These are phyloP conservation scores for Geophilus truncorum DNA, from an alignment of 2,888 invertebrate genomes.

Conservation along the genomic window DNA sequence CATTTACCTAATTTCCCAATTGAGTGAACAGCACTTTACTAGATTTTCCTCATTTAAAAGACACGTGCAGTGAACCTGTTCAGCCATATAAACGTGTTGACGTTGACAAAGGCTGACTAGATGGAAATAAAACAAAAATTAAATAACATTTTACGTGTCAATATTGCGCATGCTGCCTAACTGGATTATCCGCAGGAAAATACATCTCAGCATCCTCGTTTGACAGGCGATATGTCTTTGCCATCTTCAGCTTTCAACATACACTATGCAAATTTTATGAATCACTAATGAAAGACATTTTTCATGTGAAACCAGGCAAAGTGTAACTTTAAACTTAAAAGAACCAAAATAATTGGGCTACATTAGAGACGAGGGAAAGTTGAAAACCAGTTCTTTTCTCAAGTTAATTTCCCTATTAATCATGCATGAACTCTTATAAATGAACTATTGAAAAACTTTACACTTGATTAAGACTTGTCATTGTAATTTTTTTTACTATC, in stretches of 20 bases:
- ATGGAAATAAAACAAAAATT: slow-evolving; percentile 16
- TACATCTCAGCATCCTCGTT: background rate
- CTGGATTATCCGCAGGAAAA: background rate
- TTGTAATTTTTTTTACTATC: background rate
- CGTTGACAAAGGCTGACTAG: background rate
- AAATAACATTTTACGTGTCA: slow-evolving; percentile 3
- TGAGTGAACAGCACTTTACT: background rate
- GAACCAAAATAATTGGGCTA: background rate
- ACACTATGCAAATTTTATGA: background rate
- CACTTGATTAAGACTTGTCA: background rate
- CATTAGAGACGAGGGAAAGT: background rate
- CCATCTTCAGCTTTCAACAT: slow-evolving; percentile 1
- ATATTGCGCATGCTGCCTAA: background rate
- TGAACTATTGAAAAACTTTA: background rate
- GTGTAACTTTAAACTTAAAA: background rate
- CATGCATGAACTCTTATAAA: background rate
- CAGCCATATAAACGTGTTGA: background rate
- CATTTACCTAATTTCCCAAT: slow-evolving; percentile 3
- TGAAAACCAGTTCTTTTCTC: background rate
- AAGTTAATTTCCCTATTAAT: slow-evolving; percentile 1
- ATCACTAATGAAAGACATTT: slow-evolving; percentile 8
- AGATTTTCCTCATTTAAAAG: background rate
- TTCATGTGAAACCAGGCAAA: background rate
- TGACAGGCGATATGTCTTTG: slow-evolving; percentile 1
- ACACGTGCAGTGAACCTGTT: slow-evolving; percentile 10